Evolutionary conservation across 2,113 vertebrate species (phyloP).

Genomic region (Murina feae): DNA sequence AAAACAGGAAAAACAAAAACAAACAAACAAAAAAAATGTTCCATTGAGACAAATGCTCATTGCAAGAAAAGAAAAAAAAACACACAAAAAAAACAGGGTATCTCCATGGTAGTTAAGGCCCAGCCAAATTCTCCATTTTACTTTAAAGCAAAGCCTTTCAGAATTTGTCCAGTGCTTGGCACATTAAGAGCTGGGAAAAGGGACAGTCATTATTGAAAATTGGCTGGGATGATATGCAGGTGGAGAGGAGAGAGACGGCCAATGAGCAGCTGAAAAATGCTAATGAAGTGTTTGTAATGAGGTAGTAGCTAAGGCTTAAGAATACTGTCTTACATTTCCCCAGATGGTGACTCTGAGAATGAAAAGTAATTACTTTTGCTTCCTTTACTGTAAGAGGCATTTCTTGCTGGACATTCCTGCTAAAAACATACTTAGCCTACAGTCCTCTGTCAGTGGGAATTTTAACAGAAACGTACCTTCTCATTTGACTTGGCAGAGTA

Average conservation of each 20-base stretch:
- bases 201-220: conserved; percentile 62
- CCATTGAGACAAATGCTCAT: conserved; percentile 20
- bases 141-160: conserved; percentile 59
- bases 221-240: conserved; percentile 60
- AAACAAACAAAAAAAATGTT: background rate
- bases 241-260: conserved; percentile 50
- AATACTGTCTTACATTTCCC: conserved; percentile 32
- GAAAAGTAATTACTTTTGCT: conserved; percentile 35
- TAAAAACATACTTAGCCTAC: background rate
- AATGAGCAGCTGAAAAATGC: conserved; percentile 51
- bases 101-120: conserved; percentile 61
- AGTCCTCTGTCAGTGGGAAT: background rate
- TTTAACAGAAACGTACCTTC: background rate
- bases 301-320: background rate
- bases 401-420: conserved; percentile 7
- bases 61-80: conserved; percentile 6
- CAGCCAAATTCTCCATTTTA: conserved; percentile 44
- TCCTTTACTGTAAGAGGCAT: background rate
- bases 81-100: conserved; percentile 3
- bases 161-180: conserved; percentile 55
- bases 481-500: background rate
- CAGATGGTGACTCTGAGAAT: conserved; percentile 38
- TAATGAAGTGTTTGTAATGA: conserved; percentile 57
- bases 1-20: background rate
- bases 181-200: conserved; percentile 57